Evolutionary conservation across 2,888 invertebrate species (phyloP).

Genomic region (Pimpla rufipes): DNA sequence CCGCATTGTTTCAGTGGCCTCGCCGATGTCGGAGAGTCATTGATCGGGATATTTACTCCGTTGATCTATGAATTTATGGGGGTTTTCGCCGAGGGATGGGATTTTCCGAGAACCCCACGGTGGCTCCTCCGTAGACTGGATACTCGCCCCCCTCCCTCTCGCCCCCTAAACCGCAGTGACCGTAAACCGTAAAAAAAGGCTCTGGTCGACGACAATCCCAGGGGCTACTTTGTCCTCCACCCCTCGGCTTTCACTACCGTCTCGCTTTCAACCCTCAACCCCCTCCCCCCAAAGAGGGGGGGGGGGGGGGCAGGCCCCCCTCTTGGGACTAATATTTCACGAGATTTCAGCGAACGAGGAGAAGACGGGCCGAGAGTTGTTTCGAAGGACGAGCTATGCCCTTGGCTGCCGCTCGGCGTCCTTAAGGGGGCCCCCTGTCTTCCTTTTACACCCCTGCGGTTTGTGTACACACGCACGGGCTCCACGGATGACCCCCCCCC

Average conservation of each 20-base stretch:
- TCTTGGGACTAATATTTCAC: constrained; percentile 62
- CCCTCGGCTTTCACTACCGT: constrained; percentile 39
- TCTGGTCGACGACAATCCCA: constrained; percentile 51
- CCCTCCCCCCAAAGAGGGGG: neutral
- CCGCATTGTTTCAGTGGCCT: constrained; percentile 27
- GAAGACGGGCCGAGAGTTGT: constrained; percentile 38
- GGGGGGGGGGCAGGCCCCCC: no score
- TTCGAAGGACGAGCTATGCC: constrained; percentile 1
- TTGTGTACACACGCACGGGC: constrained; percentile 8
- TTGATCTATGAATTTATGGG: constrained; percentile 57
- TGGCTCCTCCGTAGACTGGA: neutral
- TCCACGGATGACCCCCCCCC: neutral
- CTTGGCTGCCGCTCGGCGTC: neutral
- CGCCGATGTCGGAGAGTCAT: constrained; percentile 16
- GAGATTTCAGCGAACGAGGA: constrained; percentile 40
- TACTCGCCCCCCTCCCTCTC: neutral
- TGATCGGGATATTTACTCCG: constrained; percentile 8
- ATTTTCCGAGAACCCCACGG: neutral
- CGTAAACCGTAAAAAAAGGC: constrained; percentile 53
- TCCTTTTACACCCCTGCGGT: neutral
- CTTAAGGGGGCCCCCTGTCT: neutral
- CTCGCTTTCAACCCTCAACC: neutral
- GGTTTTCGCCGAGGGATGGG: neutral
- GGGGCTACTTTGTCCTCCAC: constrained; percentile 40
- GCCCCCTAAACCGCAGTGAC: constrained; percentile 11